Base-by-base conservation (phyloP, 2,797 vertebrate genomes). In the Pipistrellus kuhlii region DNA sequence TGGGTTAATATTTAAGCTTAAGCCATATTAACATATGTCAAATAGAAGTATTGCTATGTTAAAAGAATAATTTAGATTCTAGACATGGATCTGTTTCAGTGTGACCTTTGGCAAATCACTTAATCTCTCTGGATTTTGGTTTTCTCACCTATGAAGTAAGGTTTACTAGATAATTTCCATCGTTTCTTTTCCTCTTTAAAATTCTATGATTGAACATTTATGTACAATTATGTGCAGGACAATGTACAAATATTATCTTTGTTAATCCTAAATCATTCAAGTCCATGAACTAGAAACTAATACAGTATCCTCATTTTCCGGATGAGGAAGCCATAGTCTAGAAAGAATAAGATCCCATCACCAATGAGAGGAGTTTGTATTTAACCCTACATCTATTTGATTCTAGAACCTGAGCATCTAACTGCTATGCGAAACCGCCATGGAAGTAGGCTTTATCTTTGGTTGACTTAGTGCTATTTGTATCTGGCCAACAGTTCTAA, bases 391-490 rank as follows among this genome's bases (percentile, higher is more conserved):
- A 68, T 53, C 6, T 85, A 27, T 75, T 85, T 94, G 59, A 68
- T 75, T 81, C 83, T 8, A 25, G 21, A 96, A 68, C n/a, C n/a
- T 30, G 75, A 21, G 15, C 69, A 69, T 83, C 59, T 72, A 23
- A 64, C 20, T 10, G n/a, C 38, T 48, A 3, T 51, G 20, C 38
- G 53, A 4, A 44, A 32, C 44, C 38, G 17, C n/a, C 2, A 55
- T 17, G 12, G 32, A 76, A 72, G 14, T n/a, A 21, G 15, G 85
- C 57, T 95, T 62, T 83, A 41, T 84, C 85, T 90, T 80, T 84
- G 68, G 59, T 86, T 91, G 80, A 27, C 72, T 87, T 89, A 48
- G 18, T 91, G 48, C 69, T 96, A 51, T 93, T 87, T 93, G n/a
- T 85, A 30, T 68, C 57, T 9, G 72, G 57, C 14, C 85, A 94